Percentiles rank a stretch among this genome's conserved stretches.
phyloP scores from a whole-genome alignment of 2,888 invertebrate species.

The Neria commutata region DNA sequence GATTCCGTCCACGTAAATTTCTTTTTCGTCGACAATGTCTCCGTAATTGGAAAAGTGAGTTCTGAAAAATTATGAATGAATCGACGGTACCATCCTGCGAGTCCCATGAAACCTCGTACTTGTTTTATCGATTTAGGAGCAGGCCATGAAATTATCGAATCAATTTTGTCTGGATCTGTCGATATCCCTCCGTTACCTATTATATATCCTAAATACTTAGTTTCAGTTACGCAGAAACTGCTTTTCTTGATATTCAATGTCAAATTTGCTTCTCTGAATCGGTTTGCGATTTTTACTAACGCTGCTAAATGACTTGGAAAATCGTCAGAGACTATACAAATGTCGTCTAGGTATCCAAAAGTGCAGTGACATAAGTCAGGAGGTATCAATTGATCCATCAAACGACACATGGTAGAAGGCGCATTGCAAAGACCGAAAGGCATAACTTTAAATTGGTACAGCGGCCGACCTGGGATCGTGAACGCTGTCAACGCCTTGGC shows the following conservation, averaged over 20 bases:
- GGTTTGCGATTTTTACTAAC: neutral
- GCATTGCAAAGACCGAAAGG: neutral
- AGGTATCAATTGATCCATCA: slow-evolving; percentile 8
- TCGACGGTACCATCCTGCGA: slow-evolving; percentile 12
- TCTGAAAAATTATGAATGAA: slow-evolving; percentile 12
- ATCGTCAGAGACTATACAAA: neutral
- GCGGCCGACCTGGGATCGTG: neutral
- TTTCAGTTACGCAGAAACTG: slow-evolving; percentile 1
- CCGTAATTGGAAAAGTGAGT: neutral
- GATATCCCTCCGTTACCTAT: neutral
- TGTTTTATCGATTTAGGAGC: slow-evolving; percentile 14
- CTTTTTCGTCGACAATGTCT: neutral
- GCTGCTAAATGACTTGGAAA: neutral
- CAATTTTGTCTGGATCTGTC: neutral
- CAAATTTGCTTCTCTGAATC: neutral
- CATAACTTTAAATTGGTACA: neutral
- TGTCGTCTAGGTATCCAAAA: too few species aligned
- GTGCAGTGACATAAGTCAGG: neutral
- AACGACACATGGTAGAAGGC: neutral
- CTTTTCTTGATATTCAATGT: neutral
- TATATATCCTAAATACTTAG: slow-evolving; percentile 9
- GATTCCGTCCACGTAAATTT: neutral
- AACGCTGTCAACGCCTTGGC: neutral
- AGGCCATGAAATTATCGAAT: neutral
- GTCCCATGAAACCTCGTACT: slow-evolving; percentile 10